Conservation (phyloP, 2,113 vertebrate genomes). For the Anarrhichthys ocellatus region DNA sequence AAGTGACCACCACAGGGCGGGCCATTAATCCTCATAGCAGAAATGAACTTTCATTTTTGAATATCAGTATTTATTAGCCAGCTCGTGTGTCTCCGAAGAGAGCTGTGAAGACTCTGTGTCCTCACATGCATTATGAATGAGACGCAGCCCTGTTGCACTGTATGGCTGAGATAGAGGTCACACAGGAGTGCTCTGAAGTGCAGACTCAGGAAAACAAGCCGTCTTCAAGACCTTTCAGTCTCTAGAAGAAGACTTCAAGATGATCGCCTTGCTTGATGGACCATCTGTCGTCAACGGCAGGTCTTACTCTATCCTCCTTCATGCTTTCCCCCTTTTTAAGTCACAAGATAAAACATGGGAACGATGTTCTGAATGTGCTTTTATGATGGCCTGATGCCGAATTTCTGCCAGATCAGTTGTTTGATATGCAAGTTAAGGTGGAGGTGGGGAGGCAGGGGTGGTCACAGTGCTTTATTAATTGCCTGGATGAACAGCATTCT, state of each 20-base stretch:
- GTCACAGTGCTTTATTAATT: too few species aligned
- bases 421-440: background rate
- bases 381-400: background rate
- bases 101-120: slow-evolving; percentile 30
- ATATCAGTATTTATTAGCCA: slow-evolving; percentile 68
- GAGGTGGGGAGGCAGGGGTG: too few species aligned
- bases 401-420: background rate
- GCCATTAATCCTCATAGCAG: slow-evolving; percentile 49
- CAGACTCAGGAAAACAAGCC: slow-evolving; percentile 59
- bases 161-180: slow-evolving; percentile 47
- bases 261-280: slow-evolving; percentile 39
- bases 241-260: slow-evolving; percentile 32
- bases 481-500: too few species aligned
- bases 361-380: background rate
- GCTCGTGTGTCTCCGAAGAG: slow-evolving; percentile 50
- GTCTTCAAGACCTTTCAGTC: slow-evolving; percentile 51
- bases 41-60: slow-evolving; percentile 60
- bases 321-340: background rate
- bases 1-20: slow-evolving; percentile 22
- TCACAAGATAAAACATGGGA: background rate
- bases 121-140: slow-evolving; percentile 65
- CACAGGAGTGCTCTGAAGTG: slow-evolving; percentile 32
- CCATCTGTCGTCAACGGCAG: slow-evolving; percentile 31
- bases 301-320: background rate
- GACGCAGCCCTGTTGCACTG: slow-evolving; percentile 26